Base-by-base conservation (phyloP, 2,113 vertebrate species). In the Riparia riparia region DNA sequence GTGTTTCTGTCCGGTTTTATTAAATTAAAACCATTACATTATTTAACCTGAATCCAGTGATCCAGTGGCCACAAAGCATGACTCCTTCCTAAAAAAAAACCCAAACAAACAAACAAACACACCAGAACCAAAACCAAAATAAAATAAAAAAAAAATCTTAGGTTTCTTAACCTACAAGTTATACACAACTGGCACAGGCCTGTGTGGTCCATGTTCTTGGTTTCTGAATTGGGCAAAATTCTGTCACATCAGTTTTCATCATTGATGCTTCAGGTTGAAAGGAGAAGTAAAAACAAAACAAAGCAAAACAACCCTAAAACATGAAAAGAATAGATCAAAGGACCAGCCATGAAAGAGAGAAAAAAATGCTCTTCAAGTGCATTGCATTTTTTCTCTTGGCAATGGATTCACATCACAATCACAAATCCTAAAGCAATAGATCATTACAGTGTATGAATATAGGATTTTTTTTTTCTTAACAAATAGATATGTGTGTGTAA, bases 321-420 rank as follows among this genome's bases (percentile, higher is more conserved):
- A 82, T 82, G 42, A 97, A 88, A 77, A 89, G 25, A 88, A 25
- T 31, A 96, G 69, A 96, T 96, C 83, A 96, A 96, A 97, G 69
- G 54, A 89, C 11, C 18, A 84, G 10, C 9, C 1, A 0, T 42
- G 57, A 94, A 51, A 91, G 22, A 90, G 6, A 34, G 21, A 42
- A 71, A 71, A 58, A 86, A 45, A 15, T 14, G 4, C 1, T 87
- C 87, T 96, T 63, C 39, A 94, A 88, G 37, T 74, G 25, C 7
- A n/a, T 8, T 80, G 16, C 51, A 70, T 5, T 84, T 87, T 91
- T 95, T 90, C 28, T 76, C 29, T 58, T 68, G 32, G 37, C 92
- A 94, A 81, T 86, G n/a, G 21, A 73, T 81, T 93, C 44, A 73
- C n/a, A 68, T 84, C n/a, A 54, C 3, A 97, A 70, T 84, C n/a